Percentiles rank a stretch among this genome's conserved stretches.
phyloP scores from a whole-genome alignment of 1,140 invertebrate species.

The Penaeus indicus region DNA sequence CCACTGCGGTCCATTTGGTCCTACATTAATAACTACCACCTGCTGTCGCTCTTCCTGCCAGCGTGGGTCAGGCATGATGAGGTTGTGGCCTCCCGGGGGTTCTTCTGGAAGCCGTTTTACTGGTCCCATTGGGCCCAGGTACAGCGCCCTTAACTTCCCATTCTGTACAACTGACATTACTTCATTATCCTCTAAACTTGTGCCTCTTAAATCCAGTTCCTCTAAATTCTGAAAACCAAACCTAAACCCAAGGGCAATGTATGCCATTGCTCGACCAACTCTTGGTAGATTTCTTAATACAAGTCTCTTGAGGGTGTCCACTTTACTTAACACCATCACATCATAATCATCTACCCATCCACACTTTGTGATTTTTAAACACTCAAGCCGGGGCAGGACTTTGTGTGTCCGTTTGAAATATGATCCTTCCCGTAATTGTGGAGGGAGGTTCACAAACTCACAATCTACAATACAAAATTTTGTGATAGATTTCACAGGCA shows the following conservation, averaged over 20 bases:
- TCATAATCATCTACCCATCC: conserved; percentile 65
- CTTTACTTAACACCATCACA: conserved; percentile 66
- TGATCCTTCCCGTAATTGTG: conserved; percentile 56
- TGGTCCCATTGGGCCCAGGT: conserved; percentile 63
- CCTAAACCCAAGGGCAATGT: conserved; percentile 64
- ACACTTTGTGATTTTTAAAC: conserved; percentile 58
- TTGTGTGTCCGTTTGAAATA: conserved; percentile 63
- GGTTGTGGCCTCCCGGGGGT: conserved; percentile 43
- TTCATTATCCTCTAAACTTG: conserved; percentile 63
- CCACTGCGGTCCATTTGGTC: conserved; percentile 65
- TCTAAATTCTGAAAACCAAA: conserved; percentile 65
- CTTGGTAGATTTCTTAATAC: conserved; percentile 56
- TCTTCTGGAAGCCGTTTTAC: conserved; percentile 54
- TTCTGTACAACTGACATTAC: conserved; percentile 61
- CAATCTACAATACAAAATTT: conserved; percentile 56
- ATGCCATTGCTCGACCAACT: conserved; percentile 63
- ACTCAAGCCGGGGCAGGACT: conserved; percentile 53
- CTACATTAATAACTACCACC: conserved; percentile 66
- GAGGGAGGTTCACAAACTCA: conserved; percentile 64
- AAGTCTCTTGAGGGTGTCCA: conserved; percentile 53
- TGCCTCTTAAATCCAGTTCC: conserved; percentile 63
- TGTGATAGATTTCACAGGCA: conserved; percentile 51
- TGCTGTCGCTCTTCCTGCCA: conserved; percentile 62
- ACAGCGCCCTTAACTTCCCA: conserved; percentile 60
- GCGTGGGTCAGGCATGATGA: conserved; percentile 63